phyloP scores from a whole-genome alignment of 2,113 vertebrate genomes.

The Machaerirhynchus nigripectus region DNA sequence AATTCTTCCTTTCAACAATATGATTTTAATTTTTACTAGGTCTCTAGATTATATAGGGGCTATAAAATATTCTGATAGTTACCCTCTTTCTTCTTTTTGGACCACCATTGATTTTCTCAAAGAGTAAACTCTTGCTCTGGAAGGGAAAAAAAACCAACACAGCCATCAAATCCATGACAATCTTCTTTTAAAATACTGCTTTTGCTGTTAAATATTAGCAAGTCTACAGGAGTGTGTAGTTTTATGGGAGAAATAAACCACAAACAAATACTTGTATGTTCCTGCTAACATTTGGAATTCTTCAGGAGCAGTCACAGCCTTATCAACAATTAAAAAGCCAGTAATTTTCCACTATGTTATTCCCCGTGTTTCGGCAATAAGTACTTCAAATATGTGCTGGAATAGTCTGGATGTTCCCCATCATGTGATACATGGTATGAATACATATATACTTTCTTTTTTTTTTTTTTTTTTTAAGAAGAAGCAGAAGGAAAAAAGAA shows the following conservation, averaged over 20 bases:
- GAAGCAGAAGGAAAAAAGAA: neutral
- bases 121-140: conserved; percentile 92
- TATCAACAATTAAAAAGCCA: conserved; percentile 30
- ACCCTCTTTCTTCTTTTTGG: conserved; percentile 93
- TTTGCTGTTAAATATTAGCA: conserved; percentile 42
- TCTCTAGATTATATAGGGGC: neutral
- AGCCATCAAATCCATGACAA: conserved; percentile 40
- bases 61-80: conserved; percentile 40
- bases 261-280: conserved; percentile 34
- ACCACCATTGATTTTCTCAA: conserved; percentile 88
- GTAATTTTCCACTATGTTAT: neutral
- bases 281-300: conserved; percentile 8
- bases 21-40: neutral
- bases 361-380: fast-evolving
- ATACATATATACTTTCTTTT: neutral
- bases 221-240: conserved; percentile 20
- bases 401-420: neutral
- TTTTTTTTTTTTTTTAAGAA: no score
- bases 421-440: neutral
- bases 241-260: conserved; percentile 43
- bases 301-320: conserved; percentile 16
- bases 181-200: conserved; percentile 38
- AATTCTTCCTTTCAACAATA: neutral
- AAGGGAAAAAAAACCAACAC: neutral
- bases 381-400: neutral